phyloP scores from a whole-genome alignment of 1,140 invertebrate species.

The Condylostylus longicornis region DNA sequence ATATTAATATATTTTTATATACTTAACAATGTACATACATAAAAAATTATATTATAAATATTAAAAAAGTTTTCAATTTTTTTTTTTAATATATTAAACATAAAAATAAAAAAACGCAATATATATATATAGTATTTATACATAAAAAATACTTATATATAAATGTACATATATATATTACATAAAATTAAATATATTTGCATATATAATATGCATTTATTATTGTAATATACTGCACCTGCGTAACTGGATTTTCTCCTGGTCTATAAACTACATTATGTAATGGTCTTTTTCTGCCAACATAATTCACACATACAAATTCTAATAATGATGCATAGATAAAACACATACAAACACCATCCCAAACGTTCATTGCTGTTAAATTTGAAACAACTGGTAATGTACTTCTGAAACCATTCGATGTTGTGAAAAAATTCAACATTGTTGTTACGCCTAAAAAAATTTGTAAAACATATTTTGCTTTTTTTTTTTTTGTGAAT shows the following conservation, averaged over 20 bases:
- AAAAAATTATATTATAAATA: too few species aligned
- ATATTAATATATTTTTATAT: too few species aligned
- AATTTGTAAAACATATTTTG: neutral
- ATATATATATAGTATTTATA: too few species aligned
- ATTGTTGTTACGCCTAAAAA: constrained; percentile 77
- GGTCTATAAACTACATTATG: constrained; percentile 79
- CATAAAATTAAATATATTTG: too few species aligned
- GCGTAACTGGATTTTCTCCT: constrained; percentile 76
- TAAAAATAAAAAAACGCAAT: too few species aligned
- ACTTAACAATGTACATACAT: too few species aligned
- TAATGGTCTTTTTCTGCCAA: constrained; percentile 73
- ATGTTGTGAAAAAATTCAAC: constrained; percentile 95
- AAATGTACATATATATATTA: too few species aligned
- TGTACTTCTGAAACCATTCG: constrained; percentile 74
- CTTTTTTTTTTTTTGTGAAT: neutral
- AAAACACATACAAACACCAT: constrained; percentile 92
- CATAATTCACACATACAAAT: constrained; percentile 89
- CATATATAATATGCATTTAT: too few species aligned
- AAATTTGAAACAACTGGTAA: constrained; percentile 84
- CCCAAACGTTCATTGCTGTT: constrained; percentile 92
- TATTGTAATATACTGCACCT: constrained; percentile 35
- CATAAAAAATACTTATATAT: too few species aligned
- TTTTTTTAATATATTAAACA: too few species aligned
- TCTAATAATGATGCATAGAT: constrained; percentile 86
- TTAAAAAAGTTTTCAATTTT: too few species aligned